Evolutionary conservation across 2,113 vertebrate genomes (phyloP).

Genomic region (Alces alces): DNA sequence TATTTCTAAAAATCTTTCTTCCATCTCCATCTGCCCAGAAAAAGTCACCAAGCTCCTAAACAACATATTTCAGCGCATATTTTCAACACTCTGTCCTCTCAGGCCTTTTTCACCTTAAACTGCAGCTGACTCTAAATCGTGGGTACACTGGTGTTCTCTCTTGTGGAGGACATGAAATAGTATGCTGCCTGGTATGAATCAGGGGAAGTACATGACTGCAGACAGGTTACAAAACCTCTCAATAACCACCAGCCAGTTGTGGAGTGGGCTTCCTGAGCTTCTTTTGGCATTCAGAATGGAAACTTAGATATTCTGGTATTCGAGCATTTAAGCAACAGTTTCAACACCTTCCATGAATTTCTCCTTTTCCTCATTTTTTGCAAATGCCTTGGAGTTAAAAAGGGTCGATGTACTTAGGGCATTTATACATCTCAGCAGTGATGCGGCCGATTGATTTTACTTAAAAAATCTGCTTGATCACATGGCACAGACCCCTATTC

Average conservation of each 20-base stretch:
- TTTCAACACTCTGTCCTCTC: neutral
- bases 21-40: neutral
- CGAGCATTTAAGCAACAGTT: neutral
- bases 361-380: neutral
- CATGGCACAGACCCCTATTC: neutral
- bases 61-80: neutral
- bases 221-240: neutral
- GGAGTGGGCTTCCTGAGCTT: neutral
- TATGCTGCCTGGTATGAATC: neutral
- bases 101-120: neutral
- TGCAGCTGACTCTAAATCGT: rapidly evolving
- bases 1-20: neutral
- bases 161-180: rapidly evolving
- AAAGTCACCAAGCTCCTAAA: neutral
- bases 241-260: neutral
- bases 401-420: neutral
- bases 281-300: neutral
- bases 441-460: neutral
- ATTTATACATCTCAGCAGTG: neutral
- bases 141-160: neutral
- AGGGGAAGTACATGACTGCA: neutral
- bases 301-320: neutral
- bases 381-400: neutral
- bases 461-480: neutral
- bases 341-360: neutral